Conservation (phyloP, 37 sponge, comb jelly and placozoan genomes). For the Aphrocallistes beatrix region DNA sequence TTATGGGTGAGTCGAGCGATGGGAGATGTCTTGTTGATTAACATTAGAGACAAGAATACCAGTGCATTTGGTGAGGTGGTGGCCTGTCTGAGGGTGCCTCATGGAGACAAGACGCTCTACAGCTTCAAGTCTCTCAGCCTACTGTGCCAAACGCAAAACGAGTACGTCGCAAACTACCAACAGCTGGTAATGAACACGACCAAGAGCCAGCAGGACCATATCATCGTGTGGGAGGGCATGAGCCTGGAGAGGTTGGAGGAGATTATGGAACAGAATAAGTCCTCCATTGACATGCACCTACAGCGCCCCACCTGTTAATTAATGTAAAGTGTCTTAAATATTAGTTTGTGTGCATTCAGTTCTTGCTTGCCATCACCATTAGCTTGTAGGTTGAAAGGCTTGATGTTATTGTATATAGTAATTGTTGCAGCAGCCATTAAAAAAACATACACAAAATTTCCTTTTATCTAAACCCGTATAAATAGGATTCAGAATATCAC, state of each 20-base stretch:
- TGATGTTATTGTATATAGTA: too few species aligned
- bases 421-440: too few species aligned
- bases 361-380: too few species aligned
- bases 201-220: background rate
- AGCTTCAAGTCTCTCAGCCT: background rate
- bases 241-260: background rate
- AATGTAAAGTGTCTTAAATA: too few species aligned
- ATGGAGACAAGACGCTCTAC: background rate
- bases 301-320: too few species aligned
- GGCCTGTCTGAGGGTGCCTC: slow-evolving; percentile 33
- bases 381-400: too few species aligned
- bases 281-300: background rate
- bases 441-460: too few species aligned
- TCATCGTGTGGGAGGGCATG: background rate
- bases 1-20: slow-evolving; percentile 78
- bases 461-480: too few species aligned
- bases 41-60: slow-evolving; percentile 24
- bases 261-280: background rate
- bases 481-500: too few species aligned
- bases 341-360: too few species aligned
- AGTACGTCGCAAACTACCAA: background rate
- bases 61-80: slow-evolving; percentile 41
- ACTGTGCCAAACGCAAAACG: background rate
- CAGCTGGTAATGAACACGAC: background rate
- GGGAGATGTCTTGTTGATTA: slow-evolving; percentile 68